Evolutionary conservation across 2,113 vertebrate genomes (phyloP).

Genomic region (Probosciger aterrimus): DNA sequence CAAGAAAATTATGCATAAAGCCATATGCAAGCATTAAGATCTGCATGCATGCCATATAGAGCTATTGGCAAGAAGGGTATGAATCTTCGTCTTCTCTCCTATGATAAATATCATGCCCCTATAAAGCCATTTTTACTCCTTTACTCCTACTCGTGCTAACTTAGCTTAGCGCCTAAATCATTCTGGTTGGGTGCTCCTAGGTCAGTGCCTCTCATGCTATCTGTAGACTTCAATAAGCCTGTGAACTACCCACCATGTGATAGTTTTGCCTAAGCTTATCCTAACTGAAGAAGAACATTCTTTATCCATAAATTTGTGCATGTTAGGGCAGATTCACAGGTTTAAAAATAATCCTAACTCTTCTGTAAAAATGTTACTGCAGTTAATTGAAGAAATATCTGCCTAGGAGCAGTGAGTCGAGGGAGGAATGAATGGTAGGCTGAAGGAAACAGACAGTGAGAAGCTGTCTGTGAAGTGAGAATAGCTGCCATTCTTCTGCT

Average conservation of each 20-base stretch:
- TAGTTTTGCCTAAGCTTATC: neutral
- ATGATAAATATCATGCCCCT: neutral
- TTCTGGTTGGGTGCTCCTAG: neutral
- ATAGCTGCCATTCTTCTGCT: neutral
- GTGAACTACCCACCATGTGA: neutral
- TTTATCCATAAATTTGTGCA: neutral
- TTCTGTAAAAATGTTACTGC: neutral
- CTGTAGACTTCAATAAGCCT: neutral
- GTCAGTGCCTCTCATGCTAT: neutral
- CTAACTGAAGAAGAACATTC: neutral
- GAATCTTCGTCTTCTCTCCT: neutral
- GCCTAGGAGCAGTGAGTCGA: neutral
- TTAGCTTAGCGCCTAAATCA: neutral
- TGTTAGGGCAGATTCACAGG: neutral
- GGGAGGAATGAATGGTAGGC: rapidly evolving
- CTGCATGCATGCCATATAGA: rapidly evolving
- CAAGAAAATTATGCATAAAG: neutral
- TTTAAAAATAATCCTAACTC: neutral
- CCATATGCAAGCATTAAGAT: neutral
- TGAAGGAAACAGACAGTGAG: neutral
- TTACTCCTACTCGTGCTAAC: neutral
- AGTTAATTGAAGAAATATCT: neutral
- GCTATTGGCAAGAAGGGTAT: neutral
- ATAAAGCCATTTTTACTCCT: neutral
- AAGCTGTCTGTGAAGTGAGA: neutral